These are phyloP conservation scores for Microcebus tavaratra DNA, from an alignment of 2,113 vertebrate genomes.

Conservation along the genomic window DNA sequence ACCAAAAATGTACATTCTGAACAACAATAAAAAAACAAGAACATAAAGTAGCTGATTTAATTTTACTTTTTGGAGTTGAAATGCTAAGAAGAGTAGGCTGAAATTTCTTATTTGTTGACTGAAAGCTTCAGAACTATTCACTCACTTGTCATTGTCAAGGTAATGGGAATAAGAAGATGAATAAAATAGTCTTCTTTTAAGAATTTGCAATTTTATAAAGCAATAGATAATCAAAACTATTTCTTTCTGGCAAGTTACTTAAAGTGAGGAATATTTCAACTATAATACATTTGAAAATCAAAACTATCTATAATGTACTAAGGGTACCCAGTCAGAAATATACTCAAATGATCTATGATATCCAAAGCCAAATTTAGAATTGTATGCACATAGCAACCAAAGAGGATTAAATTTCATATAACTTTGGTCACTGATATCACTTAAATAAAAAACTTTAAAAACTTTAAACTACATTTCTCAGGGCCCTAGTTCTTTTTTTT, in stretches of 20 bases:
- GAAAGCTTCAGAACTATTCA: neutral
- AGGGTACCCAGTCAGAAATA: neutral
- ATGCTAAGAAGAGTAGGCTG: neutral
- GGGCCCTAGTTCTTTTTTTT: neutral
- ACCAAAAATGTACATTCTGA: constrained; percentile 98
- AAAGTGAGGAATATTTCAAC: neutral
- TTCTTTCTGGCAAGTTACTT: neutral
- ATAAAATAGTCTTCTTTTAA: neutral
- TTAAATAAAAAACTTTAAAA: neutral
- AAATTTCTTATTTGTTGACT: constrained; percentile 7
- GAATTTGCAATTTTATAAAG: constrained; percentile 6
- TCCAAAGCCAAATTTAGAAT: neutral
- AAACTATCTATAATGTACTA: neutral
- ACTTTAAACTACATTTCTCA: neutral
- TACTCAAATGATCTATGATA: neutral
- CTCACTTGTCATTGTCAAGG: neutral
- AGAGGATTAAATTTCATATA: neutral
- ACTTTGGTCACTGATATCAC: neutral
- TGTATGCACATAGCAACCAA: neutral
- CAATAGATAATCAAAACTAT: constrained; percentile 8
- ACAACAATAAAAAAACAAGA: constrained; percentile 51
- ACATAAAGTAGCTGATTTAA: neutral
- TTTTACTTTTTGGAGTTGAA: constrained; percentile 47
- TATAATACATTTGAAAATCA: constrained; percentile 28
- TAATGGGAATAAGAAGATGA: neutral